Conservation (phyloP, 2,797 vertebrate genomes). For the Myotis daubentonii region DNA sequence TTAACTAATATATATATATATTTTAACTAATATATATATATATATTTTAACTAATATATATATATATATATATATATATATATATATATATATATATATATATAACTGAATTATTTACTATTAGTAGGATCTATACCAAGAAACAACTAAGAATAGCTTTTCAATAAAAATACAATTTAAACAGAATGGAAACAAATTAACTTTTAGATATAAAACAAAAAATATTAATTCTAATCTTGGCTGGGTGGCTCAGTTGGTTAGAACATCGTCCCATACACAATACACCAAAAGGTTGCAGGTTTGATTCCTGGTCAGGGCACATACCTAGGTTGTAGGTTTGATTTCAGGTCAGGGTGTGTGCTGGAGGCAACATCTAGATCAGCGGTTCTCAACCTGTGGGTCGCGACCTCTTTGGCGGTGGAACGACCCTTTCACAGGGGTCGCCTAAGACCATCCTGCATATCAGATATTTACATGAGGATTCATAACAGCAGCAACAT, state of each 20-base stretch:
- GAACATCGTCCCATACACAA: not conserved
- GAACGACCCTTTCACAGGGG: no score
- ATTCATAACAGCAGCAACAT: no score
- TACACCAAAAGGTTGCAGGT: not conserved
- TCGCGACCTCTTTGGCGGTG: no score
- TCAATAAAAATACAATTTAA: conserved; percentile 9
- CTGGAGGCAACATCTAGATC: not conserved
- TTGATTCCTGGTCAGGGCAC: not conserved
- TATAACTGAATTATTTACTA: not conserved
- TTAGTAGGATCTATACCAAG: not conserved
- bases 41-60: not conserved
- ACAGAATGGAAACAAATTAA: not conserved
- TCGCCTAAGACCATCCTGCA: no score
- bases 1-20: not conserved
- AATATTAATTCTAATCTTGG: not conserved
- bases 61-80: not conserved
- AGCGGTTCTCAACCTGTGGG: no score
- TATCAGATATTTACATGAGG: no score
- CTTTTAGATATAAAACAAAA: not conserved
- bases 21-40: not conserved
- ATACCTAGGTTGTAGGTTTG: not conserved
- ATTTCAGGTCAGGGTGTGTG: not conserved
- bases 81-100: not conserved
- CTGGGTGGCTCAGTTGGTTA: not conserved
- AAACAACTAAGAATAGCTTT: not conserved